Evolutionary conservation across 2,888 invertebrate genomes (phyloP).

Genomic region (Perizoma flavofasciatum): DNA sequence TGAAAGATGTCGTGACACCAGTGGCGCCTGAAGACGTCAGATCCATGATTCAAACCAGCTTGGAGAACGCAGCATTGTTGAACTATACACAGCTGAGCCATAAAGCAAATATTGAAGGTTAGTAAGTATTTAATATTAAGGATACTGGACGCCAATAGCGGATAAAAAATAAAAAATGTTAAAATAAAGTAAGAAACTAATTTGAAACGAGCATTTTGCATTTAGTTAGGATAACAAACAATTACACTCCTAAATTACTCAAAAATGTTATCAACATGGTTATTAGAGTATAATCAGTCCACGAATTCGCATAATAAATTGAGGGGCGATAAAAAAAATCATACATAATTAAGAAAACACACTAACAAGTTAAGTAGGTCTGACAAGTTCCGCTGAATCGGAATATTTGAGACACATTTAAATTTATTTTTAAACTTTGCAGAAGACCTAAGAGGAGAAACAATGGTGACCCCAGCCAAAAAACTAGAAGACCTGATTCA

Average conservation of each 20-base stretch:
- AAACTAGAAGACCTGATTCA: conserved; percentile 98
- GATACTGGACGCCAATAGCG: too few relatives aligned
- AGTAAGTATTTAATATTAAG: background rate
- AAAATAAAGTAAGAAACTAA: background rate
- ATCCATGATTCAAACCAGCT: conserved; percentile 96
- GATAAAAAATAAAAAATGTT: background rate
- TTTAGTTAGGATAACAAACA: too few relatives aligned
- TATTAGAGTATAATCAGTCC: too few relatives aligned
- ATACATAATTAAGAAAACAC: too few relatives aligned
- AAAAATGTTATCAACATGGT: too few relatives aligned
- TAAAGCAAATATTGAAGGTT: conserved; percentile 99
- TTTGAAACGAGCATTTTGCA: too few relatives aligned
- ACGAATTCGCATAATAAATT: too few relatives aligned
- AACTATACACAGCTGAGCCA: conserved; percentile 98
- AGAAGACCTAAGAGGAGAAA: conserved; percentile 93
- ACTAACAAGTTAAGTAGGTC: background rate
- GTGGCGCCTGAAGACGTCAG: conserved; percentile 98
- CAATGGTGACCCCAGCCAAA: conserved; percentile 92
- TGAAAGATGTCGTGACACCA: conserved; percentile 99
- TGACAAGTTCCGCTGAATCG: background rate
- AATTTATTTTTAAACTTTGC: conserved; percentile 33
- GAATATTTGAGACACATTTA: background rate
- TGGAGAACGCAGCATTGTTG: conserved; percentile 98
- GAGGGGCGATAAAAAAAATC: too few relatives aligned
- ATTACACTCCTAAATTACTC: too few relatives aligned